Conservation (phyloP, 2,888 invertebrate genomes). For the Timandra comae region DNA sequence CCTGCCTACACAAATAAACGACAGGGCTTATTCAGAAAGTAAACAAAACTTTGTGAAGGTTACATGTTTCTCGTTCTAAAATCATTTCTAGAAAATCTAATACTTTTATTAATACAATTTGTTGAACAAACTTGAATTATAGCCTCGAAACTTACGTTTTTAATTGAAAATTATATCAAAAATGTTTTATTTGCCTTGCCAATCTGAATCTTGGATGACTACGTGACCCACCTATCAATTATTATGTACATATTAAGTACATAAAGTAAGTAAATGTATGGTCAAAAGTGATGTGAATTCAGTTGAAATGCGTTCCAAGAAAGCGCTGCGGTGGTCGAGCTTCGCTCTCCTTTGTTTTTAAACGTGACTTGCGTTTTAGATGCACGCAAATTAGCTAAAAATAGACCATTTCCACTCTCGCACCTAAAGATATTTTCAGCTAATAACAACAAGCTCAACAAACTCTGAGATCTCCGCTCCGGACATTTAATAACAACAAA, state of each 20-base stretch:
- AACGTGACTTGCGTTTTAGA: conserved; percentile 63
- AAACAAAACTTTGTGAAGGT: conserved; percentile 29
- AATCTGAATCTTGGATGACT: too few relatives aligned
- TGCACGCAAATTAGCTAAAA: conserved; percentile 64
- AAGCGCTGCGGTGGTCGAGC: conserved; percentile 54
- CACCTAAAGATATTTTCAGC: conserved; percentile 27
- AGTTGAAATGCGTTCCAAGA: conserved; percentile 49
- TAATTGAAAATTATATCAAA: too few relatives aligned
- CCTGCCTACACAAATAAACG: conserved; percentile 40
- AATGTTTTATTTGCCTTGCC: too few relatives aligned
- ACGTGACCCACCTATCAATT: too few relatives aligned
- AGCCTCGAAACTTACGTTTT: too few relatives aligned
- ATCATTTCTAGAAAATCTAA: conserved; percentile 4
- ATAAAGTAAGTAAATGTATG: too few relatives aligned
- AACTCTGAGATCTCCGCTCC: conserved; percentile 3
- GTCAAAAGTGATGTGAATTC: conserved; percentile 42
- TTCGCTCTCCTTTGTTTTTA: conserved; percentile 55
- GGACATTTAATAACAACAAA: too few relatives aligned
- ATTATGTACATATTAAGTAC: too few relatives aligned
- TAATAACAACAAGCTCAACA: conserved; percentile 19
- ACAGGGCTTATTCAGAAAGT: conserved; percentile 30
- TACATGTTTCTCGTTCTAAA: conserved; percentile 3
- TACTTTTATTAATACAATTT: too few relatives aligned
- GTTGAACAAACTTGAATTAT: too few relatives aligned
- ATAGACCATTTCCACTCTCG: conserved; percentile 43